Base-by-base conservation (phyloP, 2,797 vertebrate species). In the Darevskia mixta region DNA sequence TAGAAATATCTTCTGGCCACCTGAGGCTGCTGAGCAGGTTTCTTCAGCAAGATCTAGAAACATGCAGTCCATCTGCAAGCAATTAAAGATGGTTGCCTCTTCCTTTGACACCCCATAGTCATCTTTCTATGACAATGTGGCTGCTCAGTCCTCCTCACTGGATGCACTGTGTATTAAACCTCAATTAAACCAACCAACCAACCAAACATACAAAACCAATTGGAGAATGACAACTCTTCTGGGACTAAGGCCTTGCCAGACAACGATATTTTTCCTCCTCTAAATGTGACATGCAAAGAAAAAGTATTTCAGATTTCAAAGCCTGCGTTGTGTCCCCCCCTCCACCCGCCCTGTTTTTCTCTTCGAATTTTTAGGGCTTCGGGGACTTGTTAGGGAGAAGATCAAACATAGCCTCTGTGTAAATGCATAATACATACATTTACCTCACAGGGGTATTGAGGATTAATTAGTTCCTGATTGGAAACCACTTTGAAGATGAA, bases 391-490 rank as follows among this genome's bases (percentile, higher is more conserved):
- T 89, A 86, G 72, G 78, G 79, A 81, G 86, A 86, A 89, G 88
- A 89, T 89, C 83, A 89, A 86, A 89, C 88, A 76, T 82, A 94
- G 93, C 92, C 85, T 93, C 89, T 94, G 93, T 92, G 83, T 89
- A 76, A 82, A 88, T 94, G 95, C 94, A 95, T 95, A 94, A 95
- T 95, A 95, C 91, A 94, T 94, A 93, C 84, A 92, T 86, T 61
- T 89, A 86, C 88, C 88, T 89, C 83, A 86, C 72, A 89, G 88
- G 83, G 83, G 61, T 89, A 82, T 67, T 69, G 88, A 89, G 79
- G 83, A 89, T 86, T 89, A 89, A 89, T 86, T 86, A 89, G 79
- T 81, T 76, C 49, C 83, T 86, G 88, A 89, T 89, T 82, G 88
- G 83, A 86, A 86, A 89, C 86, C 83, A 89, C 88, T 89, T 81